Base-by-base conservation (phyloP, 64 coral and sea anemone genomes). In the Stylophora pistillata region DNA sequence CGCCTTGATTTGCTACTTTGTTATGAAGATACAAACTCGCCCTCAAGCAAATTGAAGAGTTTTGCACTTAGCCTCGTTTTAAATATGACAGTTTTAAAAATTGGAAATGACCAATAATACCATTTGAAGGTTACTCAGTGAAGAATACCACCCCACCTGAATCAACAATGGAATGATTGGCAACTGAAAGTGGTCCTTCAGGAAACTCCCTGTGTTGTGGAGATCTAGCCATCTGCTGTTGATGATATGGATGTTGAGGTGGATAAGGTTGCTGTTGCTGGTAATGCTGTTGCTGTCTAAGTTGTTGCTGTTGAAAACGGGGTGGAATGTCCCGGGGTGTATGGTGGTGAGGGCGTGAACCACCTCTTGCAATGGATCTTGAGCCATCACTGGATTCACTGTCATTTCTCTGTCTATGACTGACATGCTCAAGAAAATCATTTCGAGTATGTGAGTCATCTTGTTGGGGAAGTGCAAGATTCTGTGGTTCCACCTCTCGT, bases 331-430 rank as follows among this genome's bases (percentile, higher is more conserved):
- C 93, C 74, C 88, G 93, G 53, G 91, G 94, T 57, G 58, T 79
- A 60, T 87, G 85, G 41, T 96, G 87, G 69, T 84, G 80, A 69
- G 80, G 16, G 25, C 80, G 60, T 27, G 83, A 93, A 89, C 56
- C 60, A 93, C 63, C 88, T 30, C 95, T 76, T 16, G 82, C 75
- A 93, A 86, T 93, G 18, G 95, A 93, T 41, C 91, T 87, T 25
- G 90, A 92, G 14, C 82, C 82, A 77, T 97, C 95, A 82, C 95
- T 97, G 15, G 95, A 97, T 21, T 97, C 95, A 71, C 95, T 97
- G 76, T 97, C 95, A 57, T 89, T 85, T 57, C 95, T 89, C 78
- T 77, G 87, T n/a, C 74, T 64, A 23, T 25, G 37, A 47, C 37
- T 73, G 17, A 84, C 28, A 12, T 23, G 63, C 84, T 81, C 81